phyloP scores from a whole-genome alignment of 2,888 invertebrate species.

The Tholera decimalis region DNA sequence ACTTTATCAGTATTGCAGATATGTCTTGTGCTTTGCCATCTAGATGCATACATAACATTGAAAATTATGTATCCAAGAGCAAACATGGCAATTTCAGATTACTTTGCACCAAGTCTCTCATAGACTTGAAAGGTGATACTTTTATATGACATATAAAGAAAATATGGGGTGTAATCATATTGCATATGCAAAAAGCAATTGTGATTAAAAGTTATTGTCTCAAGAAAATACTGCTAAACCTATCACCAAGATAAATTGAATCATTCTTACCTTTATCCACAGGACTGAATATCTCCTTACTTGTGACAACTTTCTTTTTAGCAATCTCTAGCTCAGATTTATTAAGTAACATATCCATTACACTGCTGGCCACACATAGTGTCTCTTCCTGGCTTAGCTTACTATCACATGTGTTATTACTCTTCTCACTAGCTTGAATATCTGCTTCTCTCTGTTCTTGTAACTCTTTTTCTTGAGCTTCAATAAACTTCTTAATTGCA shows the following conservation, averaged over 20 bases:
- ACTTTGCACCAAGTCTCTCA: no score
- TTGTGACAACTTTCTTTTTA: constrained; percentile 66
- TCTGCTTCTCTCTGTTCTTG: constrained; percentile 58
- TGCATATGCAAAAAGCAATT: no score
- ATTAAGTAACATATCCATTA: constrained; percentile 82
- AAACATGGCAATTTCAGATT: no score
- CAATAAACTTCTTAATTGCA: constrained; percentile 83
- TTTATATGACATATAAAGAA: no score
- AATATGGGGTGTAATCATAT: no score
- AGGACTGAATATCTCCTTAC: constrained; percentile 64
- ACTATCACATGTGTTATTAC: constrained; percentile 32
- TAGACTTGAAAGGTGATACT: no score
- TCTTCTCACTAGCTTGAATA: constrained; percentile 31
- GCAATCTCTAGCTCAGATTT: constrained; percentile 77
- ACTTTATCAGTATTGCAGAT: no score
- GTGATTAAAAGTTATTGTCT: no score
- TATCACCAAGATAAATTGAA: not conserved
- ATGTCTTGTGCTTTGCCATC: no score
- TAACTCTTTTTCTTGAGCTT: constrained; percentile 80
- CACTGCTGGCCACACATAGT: constrained; percentile 76
- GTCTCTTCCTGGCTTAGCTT: constrained; percentile 62
- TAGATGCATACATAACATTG: no score
- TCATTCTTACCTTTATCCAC: constrained; percentile 73
- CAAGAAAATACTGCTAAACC: no score
- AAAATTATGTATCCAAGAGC: no score